Evolutionary conservation across 2,113 vertebrate genomes (phyloP).

Genomic region (Mugil cephalus): DNA sequence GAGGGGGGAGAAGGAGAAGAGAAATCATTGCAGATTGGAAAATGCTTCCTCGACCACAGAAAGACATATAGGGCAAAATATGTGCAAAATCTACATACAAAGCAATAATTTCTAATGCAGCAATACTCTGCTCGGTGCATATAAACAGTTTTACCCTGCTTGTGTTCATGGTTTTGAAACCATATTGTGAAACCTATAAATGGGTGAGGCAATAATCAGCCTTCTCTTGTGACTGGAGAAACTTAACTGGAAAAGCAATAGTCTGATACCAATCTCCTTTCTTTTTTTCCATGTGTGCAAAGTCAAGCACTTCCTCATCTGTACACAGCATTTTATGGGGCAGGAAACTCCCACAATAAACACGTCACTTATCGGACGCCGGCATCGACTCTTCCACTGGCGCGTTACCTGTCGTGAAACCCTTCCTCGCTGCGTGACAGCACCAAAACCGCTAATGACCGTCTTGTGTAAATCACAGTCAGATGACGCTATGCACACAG

Average conservation of each 20-base stretch:
- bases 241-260: background rate
- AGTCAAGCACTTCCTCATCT: constrained; percentile 42
- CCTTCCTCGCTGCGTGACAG: background rate
- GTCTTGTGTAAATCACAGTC: constrained; percentile 39
- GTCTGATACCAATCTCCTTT: constrained; percentile 32
- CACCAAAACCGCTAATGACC: constrained; percentile 21
- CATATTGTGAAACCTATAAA: background rate
- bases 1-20: background rate
- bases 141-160: constrained; percentile 29
- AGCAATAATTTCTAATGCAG: background rate
- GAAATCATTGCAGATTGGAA: background rate
- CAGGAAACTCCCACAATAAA: constrained; percentile 67
- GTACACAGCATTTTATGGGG: constrained; percentile 36
- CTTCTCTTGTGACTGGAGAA: background rate
- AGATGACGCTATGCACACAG: constrained; percentile 9
- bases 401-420: constrained; percentile 58
- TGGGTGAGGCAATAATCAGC: constrained; percentile 16
- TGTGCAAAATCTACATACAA: background rate
- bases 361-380: constrained; percentile 55
- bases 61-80: constrained; percentile 13
- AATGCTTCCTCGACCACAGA: constrained; percentile 5
- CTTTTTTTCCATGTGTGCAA: constrained; percentile 11
- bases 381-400: constrained; percentile 55
- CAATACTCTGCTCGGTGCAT: background rate
- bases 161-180: constrained; percentile 6